Base-by-base conservation (phyloP, 1,140 invertebrate species). In the Leptinotarsa texana region DNA sequence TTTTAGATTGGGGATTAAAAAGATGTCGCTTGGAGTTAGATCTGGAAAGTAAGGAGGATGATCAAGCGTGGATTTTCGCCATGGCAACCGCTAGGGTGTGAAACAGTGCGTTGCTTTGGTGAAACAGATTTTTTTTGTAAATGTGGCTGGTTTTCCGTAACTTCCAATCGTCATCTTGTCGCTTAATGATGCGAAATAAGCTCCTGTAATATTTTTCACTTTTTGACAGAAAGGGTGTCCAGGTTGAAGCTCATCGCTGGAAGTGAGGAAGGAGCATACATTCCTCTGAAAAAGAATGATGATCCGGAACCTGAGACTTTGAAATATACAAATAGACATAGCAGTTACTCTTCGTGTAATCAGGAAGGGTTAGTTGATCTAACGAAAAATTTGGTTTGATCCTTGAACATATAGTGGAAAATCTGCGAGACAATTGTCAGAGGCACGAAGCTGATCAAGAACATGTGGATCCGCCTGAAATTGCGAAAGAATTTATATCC, bases 361-460 rank as follows among this genome's bases (percentile, higher is more conserved):
- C 93, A 93, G 84, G 93, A 94, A 33, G 94, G 95, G 22, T 87
- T 98, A n/a, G 91, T 92, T 90, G 78, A 82, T 4, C 89, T 98
- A 51, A 94, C 95, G 1, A 95, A 95, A 93, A 92, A 77, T 99
- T 99, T 87, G 98, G 98, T 77, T 86, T 99, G 17, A 93, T 92
- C 2, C 95, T 98, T 0, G 95, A 98, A 83, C 93, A 99, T 83
- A 99, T 98, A 86, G 97, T 95, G 3, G 97, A 99, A 87, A 99
- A 99, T 87, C 86, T 99, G 1, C 89, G 96, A 1, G 97, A 99
- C 82, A 97, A 97, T 84, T 99, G 98, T 86, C 95, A 97, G 82
- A 89, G 95, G n/a, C 95, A 99, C 85, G 97, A 99, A 83, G 95
- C 99, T 4, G 96, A 98, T 66, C 96, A 99, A 85, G 94, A 95